A percentile compares a stretch with the other conserved stretches of the same genome.
phyloP scores from a whole-genome alignment of 2,113 vertebrate species.

The Lepidothrix coronata region DNA sequence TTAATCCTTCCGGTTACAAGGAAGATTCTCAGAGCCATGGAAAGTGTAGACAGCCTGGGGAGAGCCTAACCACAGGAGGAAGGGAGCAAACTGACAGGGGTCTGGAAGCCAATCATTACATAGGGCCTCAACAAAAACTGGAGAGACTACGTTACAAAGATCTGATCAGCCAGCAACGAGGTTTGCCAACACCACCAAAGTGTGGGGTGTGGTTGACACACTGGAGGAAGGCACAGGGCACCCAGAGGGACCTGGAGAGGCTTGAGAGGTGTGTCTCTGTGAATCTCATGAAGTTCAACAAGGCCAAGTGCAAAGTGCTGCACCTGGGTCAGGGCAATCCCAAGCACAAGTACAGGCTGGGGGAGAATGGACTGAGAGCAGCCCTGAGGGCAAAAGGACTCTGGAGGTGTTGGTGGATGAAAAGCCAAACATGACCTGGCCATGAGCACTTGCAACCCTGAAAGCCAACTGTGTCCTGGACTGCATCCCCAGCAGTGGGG shows the following conservation, averaged over 20 bases:
- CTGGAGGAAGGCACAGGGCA: neutral
- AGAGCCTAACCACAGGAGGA: neutral
- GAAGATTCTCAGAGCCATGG: neutral
- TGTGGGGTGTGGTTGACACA: neutral
- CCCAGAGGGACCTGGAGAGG: neutral
- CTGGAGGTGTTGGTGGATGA: neutral
- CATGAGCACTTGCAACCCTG: neutral
- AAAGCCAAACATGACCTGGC: neutral
- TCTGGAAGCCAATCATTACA: neutral
- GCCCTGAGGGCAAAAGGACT: neutral
- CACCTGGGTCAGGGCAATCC: neutral
- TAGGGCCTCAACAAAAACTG: neutral
- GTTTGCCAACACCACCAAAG: neutral
- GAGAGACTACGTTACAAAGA: neutral
- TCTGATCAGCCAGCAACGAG: neutral
- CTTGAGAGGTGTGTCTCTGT: neutral
- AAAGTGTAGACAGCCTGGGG: rapidly evolving
- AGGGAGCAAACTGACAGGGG: neutral
- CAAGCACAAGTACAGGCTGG: neutral
- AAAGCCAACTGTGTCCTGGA: neutral
- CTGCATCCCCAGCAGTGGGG: neutral
- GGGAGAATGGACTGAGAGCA: neutral
- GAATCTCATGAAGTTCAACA: neutral
- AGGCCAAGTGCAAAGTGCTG: neutral
- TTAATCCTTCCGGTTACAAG: neutral